A percentile compares a stretch with the other conserved stretches of the same genome.
phyloP scores from a whole-genome alignment of 2,113 vertebrate species.

The Alouatta palliata region DNA sequence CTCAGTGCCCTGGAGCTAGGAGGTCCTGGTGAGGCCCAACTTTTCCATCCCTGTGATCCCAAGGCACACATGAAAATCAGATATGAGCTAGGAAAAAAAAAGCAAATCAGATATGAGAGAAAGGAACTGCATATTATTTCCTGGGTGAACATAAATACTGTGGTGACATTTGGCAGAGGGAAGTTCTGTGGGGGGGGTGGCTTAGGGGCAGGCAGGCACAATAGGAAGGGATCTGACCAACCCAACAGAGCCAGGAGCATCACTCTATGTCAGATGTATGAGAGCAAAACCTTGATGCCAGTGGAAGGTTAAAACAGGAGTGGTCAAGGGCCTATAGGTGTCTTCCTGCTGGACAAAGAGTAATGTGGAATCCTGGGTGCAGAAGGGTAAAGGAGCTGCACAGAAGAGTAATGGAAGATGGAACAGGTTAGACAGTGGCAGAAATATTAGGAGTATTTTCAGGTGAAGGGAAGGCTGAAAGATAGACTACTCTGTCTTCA shows the following conservation, averaged over 20 bases:
- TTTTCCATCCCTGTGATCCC: not conserved
- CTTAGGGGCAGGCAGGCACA: not conserved
- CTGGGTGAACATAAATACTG: not conserved
- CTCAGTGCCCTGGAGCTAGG: not conserved
- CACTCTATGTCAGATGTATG: not conserved
- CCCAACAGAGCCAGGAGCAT: not conserved
- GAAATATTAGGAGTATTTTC: not conserved
- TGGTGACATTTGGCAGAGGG: not conserved
- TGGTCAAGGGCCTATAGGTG: not conserved
- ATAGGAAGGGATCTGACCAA: not conserved
- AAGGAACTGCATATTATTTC: not conserved
- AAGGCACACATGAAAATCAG: not conserved
- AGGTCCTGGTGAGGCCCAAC: not conserved
- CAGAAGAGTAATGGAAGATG: not conserved
- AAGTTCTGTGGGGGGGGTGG: not conserved
- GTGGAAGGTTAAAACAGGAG: not conserved
- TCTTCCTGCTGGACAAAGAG: slow-evolving; percentile 36
- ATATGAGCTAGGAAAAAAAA: not conserved
- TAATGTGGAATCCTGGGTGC: not conserved
- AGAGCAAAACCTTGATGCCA: not conserved
- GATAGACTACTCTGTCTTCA: slow-evolving; percentile 23
- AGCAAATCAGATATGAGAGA: not conserved
- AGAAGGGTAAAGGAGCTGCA: not conserved
- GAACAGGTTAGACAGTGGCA: not conserved
- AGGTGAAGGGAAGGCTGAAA: slow-evolving; percentile 3